Evolutionary conservation across 2,113 vertebrate species (phyloP).

Genomic region (Brachirus orientalis): DNA sequence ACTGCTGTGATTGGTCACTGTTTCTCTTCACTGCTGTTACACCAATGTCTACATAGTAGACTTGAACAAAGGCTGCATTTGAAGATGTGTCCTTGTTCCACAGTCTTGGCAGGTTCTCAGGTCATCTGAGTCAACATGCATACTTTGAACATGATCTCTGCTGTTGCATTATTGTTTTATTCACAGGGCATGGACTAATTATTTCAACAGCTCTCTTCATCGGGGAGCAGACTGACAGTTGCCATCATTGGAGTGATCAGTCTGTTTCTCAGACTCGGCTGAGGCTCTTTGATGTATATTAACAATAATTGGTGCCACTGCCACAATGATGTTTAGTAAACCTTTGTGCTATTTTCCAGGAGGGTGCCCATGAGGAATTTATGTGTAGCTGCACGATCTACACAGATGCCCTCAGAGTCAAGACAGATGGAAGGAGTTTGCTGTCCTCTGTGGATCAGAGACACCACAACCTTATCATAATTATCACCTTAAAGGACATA

Average conservation of each 20-base stretch:
- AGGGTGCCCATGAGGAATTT: constrained; percentile 94
- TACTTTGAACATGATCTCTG: constrained; percentile 78
- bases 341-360: constrained; percentile 86
- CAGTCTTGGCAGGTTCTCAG: constrained; percentile 60
- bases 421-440: constrained; percentile 88
- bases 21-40: constrained; percentile 27
- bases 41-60: constrained; percentile 54
- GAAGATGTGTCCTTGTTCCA: constrained; percentile 35
- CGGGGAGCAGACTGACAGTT: constrained; percentile 82
- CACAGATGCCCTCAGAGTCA: constrained; percentile 86
- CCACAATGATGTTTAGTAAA: constrained; percentile 83
- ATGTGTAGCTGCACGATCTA: constrained; percentile 85
- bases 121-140: constrained; percentile 75
- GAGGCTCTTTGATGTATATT: constrained; percentile 86
- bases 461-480: constrained; percentile 81
- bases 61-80: no score
- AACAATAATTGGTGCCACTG: constrained; percentile 86
- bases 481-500: constrained; percentile 84
- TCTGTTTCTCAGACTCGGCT: constrained; percentile 70
- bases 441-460: constrained; percentile 76
- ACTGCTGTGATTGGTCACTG: constrained; percentile 16
- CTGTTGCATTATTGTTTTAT: constrained; percentile 80
- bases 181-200: constrained; percentile 81
- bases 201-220: constrained; percentile 77
- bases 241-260: constrained; percentile 85